Base-by-base conservation (phyloP, 2,113 vertebrate genomes). In the Etheostoma spectabile region DNA sequence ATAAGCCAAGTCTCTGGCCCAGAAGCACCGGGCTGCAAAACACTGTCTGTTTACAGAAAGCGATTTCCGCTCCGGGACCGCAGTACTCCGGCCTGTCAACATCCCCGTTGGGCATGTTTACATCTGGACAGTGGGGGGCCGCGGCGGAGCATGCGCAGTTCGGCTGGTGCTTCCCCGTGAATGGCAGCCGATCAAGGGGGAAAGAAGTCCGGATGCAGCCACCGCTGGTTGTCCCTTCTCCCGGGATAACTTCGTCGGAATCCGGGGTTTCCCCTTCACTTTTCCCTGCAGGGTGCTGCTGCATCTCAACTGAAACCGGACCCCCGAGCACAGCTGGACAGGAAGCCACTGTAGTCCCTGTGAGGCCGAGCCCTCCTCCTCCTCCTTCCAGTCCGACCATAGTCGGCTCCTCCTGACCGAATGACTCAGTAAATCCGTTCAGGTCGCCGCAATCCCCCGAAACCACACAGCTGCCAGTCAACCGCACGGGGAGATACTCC, bases 361-460 rank as follows among this genome's bases (percentile, higher is more conserved):
- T 11, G 12, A 74, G 64, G 68, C 75, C 62, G 33, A 24, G 64
- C 14, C 82, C 77, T 21, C 38, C 80, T 42, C 49, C 77, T 22
- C 14, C 70, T 63, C 33, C 84, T 59, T n/a, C 79, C 61, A 68
- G 35, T 12, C 46, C 83, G 4, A 56, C 68, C 77, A 73, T 55
- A 13, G 24, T 46, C 42, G 64, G 63, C 55, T 84, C 81, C 55
- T 84, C 81, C 76, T 16, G 67, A 16, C 80, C 60, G 24, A 56
- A 46, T 70, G 89, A 80, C 74, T 93, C 94, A 53, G 77, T 78
- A 52, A 95, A 95, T 19, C 95, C 95, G 79, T 95, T 95, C 46
- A 92, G 75, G 71, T 73, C 78, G 12, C 49, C 74, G 19, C 74
- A 77, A 35, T 22, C 55, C 61, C 74, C 85, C 2, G 89, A 79